Evolutionary conservation across 2,797 vertebrate species (phyloP), one percentile per base, ranked within the genome.

Genomic region (Zalophus californianus): DNA sequence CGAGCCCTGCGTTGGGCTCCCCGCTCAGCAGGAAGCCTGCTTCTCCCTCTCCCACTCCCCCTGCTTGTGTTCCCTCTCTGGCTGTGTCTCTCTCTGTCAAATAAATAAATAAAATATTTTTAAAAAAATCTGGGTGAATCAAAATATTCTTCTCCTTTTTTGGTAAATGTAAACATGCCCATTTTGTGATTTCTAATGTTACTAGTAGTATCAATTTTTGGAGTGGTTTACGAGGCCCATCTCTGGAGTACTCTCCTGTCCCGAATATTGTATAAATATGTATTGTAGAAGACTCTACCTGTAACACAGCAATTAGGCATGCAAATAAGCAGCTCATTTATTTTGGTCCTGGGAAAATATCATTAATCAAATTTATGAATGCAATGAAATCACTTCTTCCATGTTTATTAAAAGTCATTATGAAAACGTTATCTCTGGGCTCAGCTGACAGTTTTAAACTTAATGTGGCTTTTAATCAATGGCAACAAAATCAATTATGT

Each of bases 321-420:
- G 95, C 94, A 97, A 97, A 97, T 90, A 64, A 0, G 0, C 38
- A 89, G 97, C 48, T 97, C 88, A 96, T 98, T 98, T 92, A 98
- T 98, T 98, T 82, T 97, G 54, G 52, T 96, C 50, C 52, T 94
- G 91, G 86, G 44, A 96, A 98, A 97, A 94, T 91, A 86, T 96
- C 96, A 97, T 98, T 96, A 98, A 98, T 98, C 89, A 98, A 94
- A 97, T 96, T 97, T 96, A 98, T 77, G 23, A 97, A 96, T 97
- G 94, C 94, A 97, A 91, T 96, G 95, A 98, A 98, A 96, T 86
- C 97, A 98, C 86, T 95, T 98, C 73, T 97, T 98, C 86, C 96
- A 94, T 96, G 82, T 94, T 98, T 98, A 98, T 98, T 97, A 98
- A 97, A 97, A 94, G 94, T 97, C 98, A 97, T 96, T 97, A 91